Base-by-base conservation (phyloP, 2,113 vertebrate species). In the Sylvia atricapilla region DNA sequence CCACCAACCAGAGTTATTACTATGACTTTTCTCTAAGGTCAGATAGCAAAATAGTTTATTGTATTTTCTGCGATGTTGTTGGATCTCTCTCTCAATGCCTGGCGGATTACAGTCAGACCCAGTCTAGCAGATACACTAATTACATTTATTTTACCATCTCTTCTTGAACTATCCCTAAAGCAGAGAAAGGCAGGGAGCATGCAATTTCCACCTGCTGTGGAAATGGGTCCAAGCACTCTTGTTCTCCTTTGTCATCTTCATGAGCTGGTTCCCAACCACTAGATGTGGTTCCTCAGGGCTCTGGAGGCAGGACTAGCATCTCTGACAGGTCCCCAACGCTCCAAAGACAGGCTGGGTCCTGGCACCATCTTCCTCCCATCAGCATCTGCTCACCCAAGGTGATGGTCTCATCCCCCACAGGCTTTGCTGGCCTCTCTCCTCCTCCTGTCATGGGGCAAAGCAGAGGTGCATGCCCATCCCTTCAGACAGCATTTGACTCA, bases 401-500 rank as follows among this genome's bases (percentile, higher is more conserved):
- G 39, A 12, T 31, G 47, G 8, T 15, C 59, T 30, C 1, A 0
- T 27, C 30, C 55, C n/a, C 16, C n/a, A 13, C 15, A 62, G 10
- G 9, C 46, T 20, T 1, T 2, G 3, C 46, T 15, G 33, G 41
- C n/a, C 16, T 59, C 41, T 46, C 41, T 72, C 47, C 24, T 46
- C n/a, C 28, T 24, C 15, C 21, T 43, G 37, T 15, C 20, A 24
- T 1, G 0, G 33, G 3, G 33, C 31, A 22, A 37, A 58, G 63
- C 41, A 68, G 78, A n/a, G 8, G 11, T 14, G 19, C 0, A 1
- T 2, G 0, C 9, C 39, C 2, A 0, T 39, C 35, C 33, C 43
- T 74, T 39, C 0, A 0, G 13, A 22, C 28, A 62, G 43, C 16
- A 2, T 41, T 46, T 30, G 18, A 66, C 96, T 96, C 77, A 97